Percentiles rank a stretch among this genome's conserved stretches.
Conservation (phyloP, 2,113 vertebrate species). For the Tiliqua scincoides region DNA sequence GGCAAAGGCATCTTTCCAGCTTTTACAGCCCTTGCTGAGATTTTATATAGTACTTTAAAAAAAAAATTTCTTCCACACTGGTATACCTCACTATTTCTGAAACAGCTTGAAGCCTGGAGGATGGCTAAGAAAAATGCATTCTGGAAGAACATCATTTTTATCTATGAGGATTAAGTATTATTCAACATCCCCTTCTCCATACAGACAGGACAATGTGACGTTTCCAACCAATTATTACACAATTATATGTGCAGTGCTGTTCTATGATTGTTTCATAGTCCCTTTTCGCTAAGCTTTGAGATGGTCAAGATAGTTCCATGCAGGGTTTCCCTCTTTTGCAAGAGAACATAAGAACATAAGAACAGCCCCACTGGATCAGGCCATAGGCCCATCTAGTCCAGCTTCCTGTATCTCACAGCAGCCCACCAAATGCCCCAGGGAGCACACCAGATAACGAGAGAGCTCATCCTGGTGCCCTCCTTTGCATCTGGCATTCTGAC, state of each 20-base stretch:
- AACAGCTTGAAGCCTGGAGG: conserved; percentile 7
- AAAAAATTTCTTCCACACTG: conserved; percentile 46
- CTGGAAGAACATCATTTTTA: fast-evolving
- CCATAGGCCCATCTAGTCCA: too few relatives aligned
- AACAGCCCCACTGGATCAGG: too few relatives aligned
- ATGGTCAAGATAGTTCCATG: not conserved
- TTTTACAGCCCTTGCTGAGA: conserved; percentile 34
- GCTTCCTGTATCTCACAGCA: too few relatives aligned
- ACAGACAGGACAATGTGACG: not conserved
- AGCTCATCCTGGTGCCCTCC: too few relatives aligned
- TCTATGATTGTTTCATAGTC: not conserved
- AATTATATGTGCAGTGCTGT: not conserved
- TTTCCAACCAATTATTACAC: not conserved
- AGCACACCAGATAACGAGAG: too few relatives aligned
- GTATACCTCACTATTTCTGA: conserved; percentile 36
- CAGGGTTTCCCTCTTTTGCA: not conserved
- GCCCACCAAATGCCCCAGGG: too few relatives aligned
- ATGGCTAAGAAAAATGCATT: conserved; percentile 25
- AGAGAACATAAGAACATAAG: too few relatives aligned
- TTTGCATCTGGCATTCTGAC: too few relatives aligned
- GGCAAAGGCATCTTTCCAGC: conserved; percentile 50
- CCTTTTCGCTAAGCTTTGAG: not conserved
- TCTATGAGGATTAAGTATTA: not conserved
- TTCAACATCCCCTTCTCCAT: not conserved
- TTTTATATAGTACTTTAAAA: conserved; percentile 58